Evolutionary conservation across 2,113 vertebrate species (phyloP), one percentile per base, ranked within the genome.

Genomic region (Buteo buteo): DNA sequence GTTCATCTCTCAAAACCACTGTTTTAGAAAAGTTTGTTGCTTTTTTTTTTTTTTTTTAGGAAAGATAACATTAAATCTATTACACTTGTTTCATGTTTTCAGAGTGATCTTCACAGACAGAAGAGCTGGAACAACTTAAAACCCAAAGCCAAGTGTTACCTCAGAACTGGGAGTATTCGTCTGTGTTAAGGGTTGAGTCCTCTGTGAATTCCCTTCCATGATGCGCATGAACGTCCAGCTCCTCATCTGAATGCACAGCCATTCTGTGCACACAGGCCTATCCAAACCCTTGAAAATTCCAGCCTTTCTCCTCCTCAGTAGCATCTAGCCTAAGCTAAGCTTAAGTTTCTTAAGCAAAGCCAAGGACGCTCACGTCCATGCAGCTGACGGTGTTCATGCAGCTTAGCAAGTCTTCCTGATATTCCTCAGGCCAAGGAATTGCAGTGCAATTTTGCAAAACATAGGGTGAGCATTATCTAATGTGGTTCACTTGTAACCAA

Each of bases 381-480:
- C 44, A 65, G 70, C 57, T 71, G 58, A 21, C 13, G 9, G 29
- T 5, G 11, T 50, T 25, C 40, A 16, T 4, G 25, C 32, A 49
- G 52, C 65, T 82, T 21, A 32, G 40, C 65, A 49, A 82, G 34
- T 32, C 78, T 28, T 69, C 47, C 55, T 11, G 44, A 10, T 50
- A 29, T 1, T 34, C 32, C 72, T 55, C 19, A 25, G 66, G 59
- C 34, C 24, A 11, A 73, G 49, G 66, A 58, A 74, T 22, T 10
- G 10, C 3, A 34, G 19, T 0, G 3, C 17, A 32, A 61, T 17
- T 74, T 69, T 36, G n/a, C 5, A 29, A 29, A 69, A 69, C 11
- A 29, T 1, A 7, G 20, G 6, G 31, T 12, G 20, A 67, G 21
- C 26, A 2, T 59, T 28, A 59, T 11, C 44, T 21, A 24, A 0